Evolutionary conservation across 2,888 invertebrate genomes (phyloP).

Genomic region (Melipona beecheii): DNA sequence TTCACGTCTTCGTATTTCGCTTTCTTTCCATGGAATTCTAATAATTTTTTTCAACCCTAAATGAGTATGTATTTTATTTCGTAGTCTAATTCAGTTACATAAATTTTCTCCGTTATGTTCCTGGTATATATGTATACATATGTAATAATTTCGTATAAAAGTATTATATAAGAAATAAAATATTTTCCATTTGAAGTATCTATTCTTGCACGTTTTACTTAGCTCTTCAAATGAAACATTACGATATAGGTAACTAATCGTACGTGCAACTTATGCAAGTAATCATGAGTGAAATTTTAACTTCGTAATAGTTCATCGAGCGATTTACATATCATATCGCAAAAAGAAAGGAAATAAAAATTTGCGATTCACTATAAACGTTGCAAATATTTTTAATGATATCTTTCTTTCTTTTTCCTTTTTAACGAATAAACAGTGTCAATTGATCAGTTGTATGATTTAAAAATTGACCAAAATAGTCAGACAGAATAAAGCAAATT

Average conservation of each 20-base stretch:
- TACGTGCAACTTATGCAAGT: slow-evolving; percentile 14
- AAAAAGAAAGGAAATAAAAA: not conserved
- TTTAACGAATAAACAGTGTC: not conserved
- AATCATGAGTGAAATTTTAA: not conserved
- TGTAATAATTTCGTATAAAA: too few species aligned
- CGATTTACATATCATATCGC: not conserved
- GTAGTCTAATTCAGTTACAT: not conserved
- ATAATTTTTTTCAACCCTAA: not conserved
- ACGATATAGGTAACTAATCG: slow-evolving; percentile 1
- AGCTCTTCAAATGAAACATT: not conserved
- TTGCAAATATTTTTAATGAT: not conserved
- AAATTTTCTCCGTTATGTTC: not conserved
- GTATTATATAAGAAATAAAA: not conserved
- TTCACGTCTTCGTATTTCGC: not conserved
- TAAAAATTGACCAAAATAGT: not conserved
- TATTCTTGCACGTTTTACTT: not conserved
- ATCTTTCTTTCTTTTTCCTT: not conserved
- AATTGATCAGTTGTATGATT: not conserved
- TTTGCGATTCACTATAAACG: not conserved
- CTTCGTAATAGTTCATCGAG: not conserved
- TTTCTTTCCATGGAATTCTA: not conserved
- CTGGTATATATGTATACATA: not conserved
- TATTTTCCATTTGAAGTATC: not conserved
- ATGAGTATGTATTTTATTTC: not conserved
- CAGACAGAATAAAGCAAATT: not conserved